Conservation (phyloP, 30 jellyfish, hydroid and myxozoan genomes). For the Turritopsis rubra region DNA sequence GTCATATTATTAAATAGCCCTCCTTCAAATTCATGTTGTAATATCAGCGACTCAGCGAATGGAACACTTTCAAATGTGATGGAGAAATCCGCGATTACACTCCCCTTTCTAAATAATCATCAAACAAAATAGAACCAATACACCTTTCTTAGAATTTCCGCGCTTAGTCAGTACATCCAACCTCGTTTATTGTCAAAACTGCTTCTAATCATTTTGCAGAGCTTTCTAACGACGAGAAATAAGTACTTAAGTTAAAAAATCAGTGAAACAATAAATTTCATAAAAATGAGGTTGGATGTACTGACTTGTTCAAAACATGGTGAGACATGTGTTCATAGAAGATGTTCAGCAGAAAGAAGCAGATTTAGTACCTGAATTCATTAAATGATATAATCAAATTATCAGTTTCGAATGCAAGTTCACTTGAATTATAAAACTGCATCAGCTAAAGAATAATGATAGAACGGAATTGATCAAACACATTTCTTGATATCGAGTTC, state of each 20-base stretch:
- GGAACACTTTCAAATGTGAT: not conserved
- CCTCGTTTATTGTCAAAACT: too few relatives aligned
- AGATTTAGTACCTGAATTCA: not conserved
- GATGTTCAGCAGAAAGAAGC: not conserved
- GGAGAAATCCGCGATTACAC: slow-evolving; percentile 9
- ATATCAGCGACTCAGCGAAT: not conserved
- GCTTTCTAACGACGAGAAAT: too few relatives aligned
- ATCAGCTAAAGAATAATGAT: not conserved
- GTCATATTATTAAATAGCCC: slow-evolving; percentile 14
- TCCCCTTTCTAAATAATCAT: not conserved
- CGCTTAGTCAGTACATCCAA: too few relatives aligned
- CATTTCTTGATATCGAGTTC: too few relatives aligned
- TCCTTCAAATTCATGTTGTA: slow-evolving; percentile 8
- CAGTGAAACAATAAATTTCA: too few relatives aligned
- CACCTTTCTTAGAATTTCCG: too few relatives aligned
- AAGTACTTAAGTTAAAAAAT: not conserved
- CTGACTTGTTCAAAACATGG: too few relatives aligned
- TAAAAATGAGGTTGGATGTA: too few relatives aligned
- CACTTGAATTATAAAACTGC: not conserved
- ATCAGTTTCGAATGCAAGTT: not conserved
- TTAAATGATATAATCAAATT: not conserved
- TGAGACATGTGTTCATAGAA: too few relatives aligned
- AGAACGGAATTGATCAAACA: too few relatives aligned
- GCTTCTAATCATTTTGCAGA: too few relatives aligned
- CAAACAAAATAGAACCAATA: not conserved